These are phyloP conservation scores for Diplogasteroides magnus DNA, from an alignment of 1,140 invertebrate species.

Conservation along the genomic window DNA sequence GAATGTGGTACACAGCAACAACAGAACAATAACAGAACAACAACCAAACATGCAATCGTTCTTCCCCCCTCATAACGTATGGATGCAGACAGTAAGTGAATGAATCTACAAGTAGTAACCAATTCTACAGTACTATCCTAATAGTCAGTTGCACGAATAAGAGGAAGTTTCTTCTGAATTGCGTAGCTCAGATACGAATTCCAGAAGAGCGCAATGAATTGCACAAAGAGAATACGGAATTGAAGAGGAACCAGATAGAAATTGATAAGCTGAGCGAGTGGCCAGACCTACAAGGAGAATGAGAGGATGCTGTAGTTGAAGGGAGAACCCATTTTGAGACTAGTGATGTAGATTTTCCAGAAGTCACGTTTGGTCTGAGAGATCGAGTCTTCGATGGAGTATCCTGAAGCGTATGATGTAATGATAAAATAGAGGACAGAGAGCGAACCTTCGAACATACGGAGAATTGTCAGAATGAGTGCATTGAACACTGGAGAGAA, in stretches of 20 bases:
- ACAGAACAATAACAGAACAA: too few species aligned
- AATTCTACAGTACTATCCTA: background rate
- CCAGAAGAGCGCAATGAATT: constrained; percentile 19
- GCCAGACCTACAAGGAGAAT: constrained; percentile 23
- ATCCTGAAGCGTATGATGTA: too few species aligned
- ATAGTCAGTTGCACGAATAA: too few species aligned
- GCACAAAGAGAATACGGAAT: constrained; percentile 21
- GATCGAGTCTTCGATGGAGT: constrained; percentile 2
- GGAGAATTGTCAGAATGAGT: constrained; percentile 24
- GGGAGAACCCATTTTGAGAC: too few species aligned
- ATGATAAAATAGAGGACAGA: too few species aligned
- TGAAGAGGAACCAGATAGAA: constrained; percentile 23
- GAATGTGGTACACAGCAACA: too few species aligned
- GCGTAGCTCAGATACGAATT: constrained; percentile 12
- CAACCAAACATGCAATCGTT: too few species aligned
- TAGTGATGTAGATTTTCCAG: constrained; percentile 7
- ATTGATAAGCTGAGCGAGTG: constrained; percentile 19
- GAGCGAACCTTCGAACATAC: constrained; percentile 23
- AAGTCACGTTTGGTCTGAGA: constrained; percentile 1
- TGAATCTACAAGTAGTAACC: background rate
- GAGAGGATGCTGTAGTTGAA: too few species aligned
- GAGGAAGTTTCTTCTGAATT: constrained; percentile 7
- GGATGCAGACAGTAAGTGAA: background rate
- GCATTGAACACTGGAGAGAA: constrained; percentile 29
- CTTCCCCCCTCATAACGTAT: too few species aligned